These are phyloP conservation scores for Neoaliturus tenellus DNA, from an alignment of 2,888 invertebrate species.

Conservation along the genomic window DNA sequence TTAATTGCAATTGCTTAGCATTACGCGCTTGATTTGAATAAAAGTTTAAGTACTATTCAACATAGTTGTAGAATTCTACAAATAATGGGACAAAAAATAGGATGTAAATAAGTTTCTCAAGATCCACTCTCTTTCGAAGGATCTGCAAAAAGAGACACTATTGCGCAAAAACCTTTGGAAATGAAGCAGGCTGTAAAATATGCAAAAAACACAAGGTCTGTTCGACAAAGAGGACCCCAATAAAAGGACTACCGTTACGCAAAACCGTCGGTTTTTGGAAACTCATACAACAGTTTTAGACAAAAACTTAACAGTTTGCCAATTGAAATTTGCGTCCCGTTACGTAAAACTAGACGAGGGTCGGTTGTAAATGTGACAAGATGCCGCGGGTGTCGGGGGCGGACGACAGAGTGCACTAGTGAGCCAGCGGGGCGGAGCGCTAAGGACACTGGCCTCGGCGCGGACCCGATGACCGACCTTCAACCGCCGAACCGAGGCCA, in stretches of 20 bases:
- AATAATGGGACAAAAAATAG: neutral
- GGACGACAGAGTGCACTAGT: too few species aligned
- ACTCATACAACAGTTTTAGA: neutral
- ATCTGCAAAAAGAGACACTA: neutral
- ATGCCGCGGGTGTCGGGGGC: too few species aligned
- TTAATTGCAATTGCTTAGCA: slow-evolving; percentile 2
- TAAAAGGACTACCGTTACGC: slow-evolving; percentile 23
- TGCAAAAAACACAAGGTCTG: neutral
- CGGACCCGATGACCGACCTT: slow-evolving; percentile 55
- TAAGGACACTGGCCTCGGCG: slow-evolving; percentile 52
- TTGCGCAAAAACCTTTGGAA: neutral
- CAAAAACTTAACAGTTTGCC: neutral
- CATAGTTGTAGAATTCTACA: too few species aligned
- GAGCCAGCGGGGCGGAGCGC: neutral
- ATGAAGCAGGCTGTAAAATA: neutral
- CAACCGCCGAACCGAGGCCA: slow-evolving; percentile 54
- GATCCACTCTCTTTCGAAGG: neutral
- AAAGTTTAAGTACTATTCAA: neutral
- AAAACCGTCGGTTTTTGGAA: slow-evolving; percentile 10
- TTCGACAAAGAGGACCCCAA: neutral
- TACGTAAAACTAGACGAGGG: slow-evolving; percentile 23
- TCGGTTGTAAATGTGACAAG: neutral
- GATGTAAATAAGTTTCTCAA: neutral
- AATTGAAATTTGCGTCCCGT: slow-evolving; percentile 8
- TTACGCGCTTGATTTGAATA: neutral